Conservation (phyloP, 2,797 vertebrate genomes). For the Hephaestus fuliginosus region DNA sequence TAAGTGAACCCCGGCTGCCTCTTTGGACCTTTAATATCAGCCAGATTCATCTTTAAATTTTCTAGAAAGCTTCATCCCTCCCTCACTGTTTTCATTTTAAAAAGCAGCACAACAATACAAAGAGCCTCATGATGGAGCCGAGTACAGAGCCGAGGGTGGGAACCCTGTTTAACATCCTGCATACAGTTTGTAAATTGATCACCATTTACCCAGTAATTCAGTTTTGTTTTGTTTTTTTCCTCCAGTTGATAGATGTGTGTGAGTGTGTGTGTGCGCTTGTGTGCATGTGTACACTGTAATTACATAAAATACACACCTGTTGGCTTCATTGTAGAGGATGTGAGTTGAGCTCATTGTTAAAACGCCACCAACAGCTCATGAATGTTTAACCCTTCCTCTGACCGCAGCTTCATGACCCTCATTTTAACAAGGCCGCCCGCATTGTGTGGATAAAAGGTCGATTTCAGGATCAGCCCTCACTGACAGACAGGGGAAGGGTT, state of each 20-base stretch:
- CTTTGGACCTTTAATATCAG: neutral
- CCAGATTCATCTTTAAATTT: neutral
- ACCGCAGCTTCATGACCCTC: conserved; percentile 2
- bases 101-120: neutral
- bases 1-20: neutral
- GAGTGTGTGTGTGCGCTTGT: neutral
- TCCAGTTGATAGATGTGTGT: conserved; percentile 45
- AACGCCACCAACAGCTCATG: conserved; percentile 46
- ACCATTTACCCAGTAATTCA: conserved; percentile 72
- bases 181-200: conserved; percentile 57
- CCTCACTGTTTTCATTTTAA: conserved; percentile 12
- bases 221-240: neutral
- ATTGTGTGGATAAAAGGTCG: neutral
- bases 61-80: neutral
- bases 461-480: neutral
- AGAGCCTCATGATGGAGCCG: neutral
- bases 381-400: conserved; percentile 77
- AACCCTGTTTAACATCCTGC: conserved; percentile 79
- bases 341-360: conserved; percentile 56
- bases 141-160: conserved; percentile 57
- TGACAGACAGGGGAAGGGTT: conserved; percentile 70
- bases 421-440: neutral
- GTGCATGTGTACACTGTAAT: conserved; percentile 33
- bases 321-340: conserved; percentile 49
- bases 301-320: conserved; percentile 47